Conservation (phyloP, 2,113 vertebrate species). For the Alethe castanea region DNA sequence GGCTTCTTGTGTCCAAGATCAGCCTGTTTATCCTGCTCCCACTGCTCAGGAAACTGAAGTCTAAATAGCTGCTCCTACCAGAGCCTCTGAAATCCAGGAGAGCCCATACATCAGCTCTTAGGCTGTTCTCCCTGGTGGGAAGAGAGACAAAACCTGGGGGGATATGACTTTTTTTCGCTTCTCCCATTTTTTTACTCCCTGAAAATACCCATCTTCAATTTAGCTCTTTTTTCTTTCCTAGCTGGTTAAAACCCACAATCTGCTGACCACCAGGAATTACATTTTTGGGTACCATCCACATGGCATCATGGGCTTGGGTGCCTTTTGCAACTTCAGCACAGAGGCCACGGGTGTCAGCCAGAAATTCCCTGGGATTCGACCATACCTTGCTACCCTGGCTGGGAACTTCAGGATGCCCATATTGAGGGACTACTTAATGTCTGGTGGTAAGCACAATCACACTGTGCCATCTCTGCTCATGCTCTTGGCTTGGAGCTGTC, state of each 20-base stretch:
- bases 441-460: slow-evolving; percentile 81
- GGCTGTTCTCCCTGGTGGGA: not conserved
- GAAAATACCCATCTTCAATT: not conserved
- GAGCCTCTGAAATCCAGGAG: not conserved
- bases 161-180: not conserved
- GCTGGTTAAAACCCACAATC: slow-evolving; percentile 94
- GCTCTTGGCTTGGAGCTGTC: not conserved
- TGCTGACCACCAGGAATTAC: slow-evolving; percentile 92
- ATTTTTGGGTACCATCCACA: slow-evolving; percentile 97
- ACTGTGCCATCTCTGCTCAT: not conserved
- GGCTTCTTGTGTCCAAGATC: not conserved
- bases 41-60: not conserved
- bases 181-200: not conserved
- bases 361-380: slow-evolving; percentile 92
- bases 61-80: not conserved
- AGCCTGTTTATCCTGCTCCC: not conserved
- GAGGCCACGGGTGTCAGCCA: slow-evolving; percentile 93
- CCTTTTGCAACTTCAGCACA: slow-evolving; percentile 96
- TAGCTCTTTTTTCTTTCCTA: slow-evolving; percentile 43
- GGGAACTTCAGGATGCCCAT: slow-evolving; percentile 95
- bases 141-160: not conserved
- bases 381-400: slow-evolving; percentile 89
- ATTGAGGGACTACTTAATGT: slow-evolving; percentile 95
- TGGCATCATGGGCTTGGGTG: slow-evolving; percentile 92
- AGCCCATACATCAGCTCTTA: not conserved